Conservation (phyloP, 1,140 invertebrate species). For the Halictus rubicundus region DNA sequence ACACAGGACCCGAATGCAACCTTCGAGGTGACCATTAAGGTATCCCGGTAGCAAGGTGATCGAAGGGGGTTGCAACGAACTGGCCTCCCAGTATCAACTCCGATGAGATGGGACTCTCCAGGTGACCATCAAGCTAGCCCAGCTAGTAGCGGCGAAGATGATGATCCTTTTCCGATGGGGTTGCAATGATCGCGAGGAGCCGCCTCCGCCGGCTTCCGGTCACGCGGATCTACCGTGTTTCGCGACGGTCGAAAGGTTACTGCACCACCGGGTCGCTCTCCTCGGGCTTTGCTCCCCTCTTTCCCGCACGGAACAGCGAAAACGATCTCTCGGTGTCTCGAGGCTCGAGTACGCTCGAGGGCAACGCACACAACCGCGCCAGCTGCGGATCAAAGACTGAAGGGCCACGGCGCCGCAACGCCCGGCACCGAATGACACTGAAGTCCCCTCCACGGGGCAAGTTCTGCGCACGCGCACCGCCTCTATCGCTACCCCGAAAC, state of each 20-base stretch:
- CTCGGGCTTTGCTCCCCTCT: constrained; percentile 3
- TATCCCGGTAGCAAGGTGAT: no score
- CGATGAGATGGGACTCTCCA: no score
- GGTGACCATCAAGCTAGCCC: no score
- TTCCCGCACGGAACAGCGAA: constrained; percentile 23
- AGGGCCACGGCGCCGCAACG: constrained; percentile 71
- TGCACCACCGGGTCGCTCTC: constrained; percentile 2
- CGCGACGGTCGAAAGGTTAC: constrained; percentile 10
- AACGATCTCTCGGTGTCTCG: constrained; percentile 24
- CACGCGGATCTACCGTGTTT: not conserved
- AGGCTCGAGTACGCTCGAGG: constrained; percentile 41
- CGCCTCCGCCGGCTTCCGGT: not conserved
- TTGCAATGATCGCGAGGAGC: not conserved
- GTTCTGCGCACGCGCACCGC: constrained; percentile 58
- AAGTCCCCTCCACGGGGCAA: constrained; percentile 60
- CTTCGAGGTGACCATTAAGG: no score
- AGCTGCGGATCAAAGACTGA: constrained; percentile 71
- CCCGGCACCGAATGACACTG: constrained; percentile 76
- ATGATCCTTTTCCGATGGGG: not conserved
- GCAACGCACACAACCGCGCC: constrained; percentile 52
- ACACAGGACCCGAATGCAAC: no score
- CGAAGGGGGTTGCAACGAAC: no score
- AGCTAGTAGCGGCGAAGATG: no score
- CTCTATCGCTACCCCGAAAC: not conserved
- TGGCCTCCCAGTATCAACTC: no score